A percentile compares a stretch with the other conserved stretches of the same genome.
phyloP scores from a whole-genome alignment of 2,888 invertebrate genomes.

The Ceratothoa steindachneri region DNA sequence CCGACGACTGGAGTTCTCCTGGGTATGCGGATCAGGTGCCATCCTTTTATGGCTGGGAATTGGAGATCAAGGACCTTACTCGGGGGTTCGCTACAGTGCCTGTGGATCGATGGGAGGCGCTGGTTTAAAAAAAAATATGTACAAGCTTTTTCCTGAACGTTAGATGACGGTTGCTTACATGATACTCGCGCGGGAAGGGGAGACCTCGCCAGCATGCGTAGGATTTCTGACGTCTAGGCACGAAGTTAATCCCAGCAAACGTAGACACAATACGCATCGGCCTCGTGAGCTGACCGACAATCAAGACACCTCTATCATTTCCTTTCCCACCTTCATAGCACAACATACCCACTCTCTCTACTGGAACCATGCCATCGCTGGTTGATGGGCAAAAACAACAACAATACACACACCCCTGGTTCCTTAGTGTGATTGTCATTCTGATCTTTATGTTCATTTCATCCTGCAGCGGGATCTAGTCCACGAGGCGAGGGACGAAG shows the following conservation, averaged over 20 bases:
- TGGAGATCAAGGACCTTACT: neutral
- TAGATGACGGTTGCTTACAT: neutral
- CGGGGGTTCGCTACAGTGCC: neutral
- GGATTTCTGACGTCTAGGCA: conserved; percentile 1
- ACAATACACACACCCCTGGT: no score
- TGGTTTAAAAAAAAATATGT: no score
- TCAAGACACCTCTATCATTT: no score
- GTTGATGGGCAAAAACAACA: no score
- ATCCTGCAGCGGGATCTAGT: neutral
- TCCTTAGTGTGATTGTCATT: no score
- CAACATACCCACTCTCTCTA: no score
- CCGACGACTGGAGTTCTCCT: conserved; percentile 22
- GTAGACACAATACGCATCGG: neutral
- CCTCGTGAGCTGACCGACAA: neutral
- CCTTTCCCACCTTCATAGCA: no score
- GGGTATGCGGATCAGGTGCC: conserved; percentile 34
- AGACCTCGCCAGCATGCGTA: neutral
- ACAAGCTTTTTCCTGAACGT: neutral
- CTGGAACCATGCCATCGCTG: neutral
- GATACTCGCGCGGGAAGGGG: neutral
- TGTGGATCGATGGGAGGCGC: neutral
- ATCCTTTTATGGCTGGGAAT: conserved; percentile 6
- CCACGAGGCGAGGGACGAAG: neutral
- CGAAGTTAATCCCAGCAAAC: neutral
- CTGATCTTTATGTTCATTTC: no score